Evolutionary conservation across 2,113 vertebrate species (phyloP), one percentile per base, ranked within the genome.

Genomic region (Hemicordylus capensis): DNA sequence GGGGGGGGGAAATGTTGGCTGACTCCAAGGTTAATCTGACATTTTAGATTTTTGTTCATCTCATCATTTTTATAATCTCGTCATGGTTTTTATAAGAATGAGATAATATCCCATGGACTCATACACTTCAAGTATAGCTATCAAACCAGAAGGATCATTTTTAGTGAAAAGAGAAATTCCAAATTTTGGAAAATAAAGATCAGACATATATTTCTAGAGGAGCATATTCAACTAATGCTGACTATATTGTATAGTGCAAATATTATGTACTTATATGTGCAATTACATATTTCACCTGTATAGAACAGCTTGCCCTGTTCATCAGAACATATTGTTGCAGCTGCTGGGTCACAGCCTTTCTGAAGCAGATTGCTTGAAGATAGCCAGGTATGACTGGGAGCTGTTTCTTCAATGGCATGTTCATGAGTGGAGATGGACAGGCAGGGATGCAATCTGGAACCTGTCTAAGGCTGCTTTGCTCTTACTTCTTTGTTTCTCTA

Each of bases 31-130:
- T 73, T 85, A 73, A 79, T 39, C 39, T 73, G 66, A 73, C 56
- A 85, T 80, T 59, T 79, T 85, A 85, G 54, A 76, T 72, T 72
- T 82, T 67, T 20, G 46, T 84, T 76, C 54, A 59, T 84, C 44
- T 76, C 67, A 51, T 76, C 34, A 66, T 66, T 84, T 66, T 84
- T 24, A 66, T 31, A 64, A 46, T 76, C 66, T 69, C 75, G 75
- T 48, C 44, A 63, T 75, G 76, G 72, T 85, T 79, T 77, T 70
- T 79, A 10, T 79, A 78, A 85, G 22, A 59, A 8, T 70, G 56
- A 78, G 24, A 61, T 72, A 78, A 78, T 85, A 54, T 85, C 54
- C 37, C 64, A 67, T 46, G 39, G 51, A 72, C 61, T 7, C 31
- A 78, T 56, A 4, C 42, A 28, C 34, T 85, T 37, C 76, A 34